Evolutionary conservation across 1,140 invertebrate genomes (phyloP).

Genomic region (Aphidius gifuensis): DNA sequence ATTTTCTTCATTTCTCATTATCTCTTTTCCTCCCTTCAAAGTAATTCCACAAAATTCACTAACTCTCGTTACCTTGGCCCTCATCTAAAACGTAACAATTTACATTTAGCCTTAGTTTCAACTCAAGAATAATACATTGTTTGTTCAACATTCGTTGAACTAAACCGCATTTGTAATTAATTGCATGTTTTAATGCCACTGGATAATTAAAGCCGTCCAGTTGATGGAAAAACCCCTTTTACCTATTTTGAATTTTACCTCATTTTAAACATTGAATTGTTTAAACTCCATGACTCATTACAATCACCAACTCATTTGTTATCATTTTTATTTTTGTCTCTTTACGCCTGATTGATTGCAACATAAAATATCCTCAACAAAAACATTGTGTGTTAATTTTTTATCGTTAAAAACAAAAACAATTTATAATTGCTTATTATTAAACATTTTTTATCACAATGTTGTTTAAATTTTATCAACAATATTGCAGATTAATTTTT

Average conservation of each 20-base stretch:
- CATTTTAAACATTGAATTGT: not conserved
- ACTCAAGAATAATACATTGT: constrained; percentile 42
- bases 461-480: too few relatives aligned
- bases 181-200: constrained; percentile 44
- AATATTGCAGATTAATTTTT: too few relatives aligned
- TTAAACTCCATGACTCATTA: too few relatives aligned
- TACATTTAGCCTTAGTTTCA: constrained; percentile 37
- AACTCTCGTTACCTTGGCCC: constrained; percentile 7
- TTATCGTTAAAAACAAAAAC: too few relatives aligned
- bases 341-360: too few relatives aligned
- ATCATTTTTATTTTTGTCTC: too few relatives aligned
- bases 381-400: too few relatives aligned
- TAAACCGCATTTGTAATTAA: constrained; percentile 49
- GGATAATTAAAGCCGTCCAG: constrained; percentile 45
- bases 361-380: too few relatives aligned
- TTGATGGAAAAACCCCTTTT: constrained; percentile 13
- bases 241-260: not conserved
- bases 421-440: too few relatives aligned
- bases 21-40: not conserved
- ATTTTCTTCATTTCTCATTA: constrained; percentile 1
- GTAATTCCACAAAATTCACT: constrained; percentile 7
- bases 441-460: too few relatives aligned
- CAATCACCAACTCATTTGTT: too few relatives aligned
- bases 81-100: constrained; percentile 36
- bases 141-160: constrained; percentile 47